These are phyloP conservation scores for Dasypus novemcinctus DNA, from an alignment of 2,113 vertebrate genomes.

Conservation along the genomic window DNA sequence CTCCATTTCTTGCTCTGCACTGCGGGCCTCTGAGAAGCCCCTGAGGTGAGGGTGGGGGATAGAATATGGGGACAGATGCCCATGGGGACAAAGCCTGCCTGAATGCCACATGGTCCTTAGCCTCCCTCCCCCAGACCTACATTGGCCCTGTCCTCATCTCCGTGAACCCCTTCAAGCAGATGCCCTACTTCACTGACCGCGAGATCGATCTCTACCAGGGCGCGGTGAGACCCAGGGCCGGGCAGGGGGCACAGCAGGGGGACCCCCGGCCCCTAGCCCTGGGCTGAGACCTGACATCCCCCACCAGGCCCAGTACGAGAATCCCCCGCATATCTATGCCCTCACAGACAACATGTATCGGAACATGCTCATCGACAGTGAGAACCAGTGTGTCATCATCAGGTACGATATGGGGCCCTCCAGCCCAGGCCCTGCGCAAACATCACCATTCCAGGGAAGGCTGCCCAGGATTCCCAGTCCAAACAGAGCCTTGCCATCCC, in stretches of 20 bases:
- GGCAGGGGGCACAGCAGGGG: accelerated
- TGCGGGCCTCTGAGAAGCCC: not conserved
- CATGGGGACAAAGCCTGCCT: not conserved
- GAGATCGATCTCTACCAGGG: slow-evolving; percentile 97
- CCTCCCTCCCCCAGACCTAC: slow-evolving; percentile 87
- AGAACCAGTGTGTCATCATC: slow-evolving; percentile 98
- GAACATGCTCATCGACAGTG: slow-evolving; percentile 97
- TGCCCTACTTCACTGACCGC: slow-evolving; percentile 97
- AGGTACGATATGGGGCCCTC: slow-evolving; percentile 73
- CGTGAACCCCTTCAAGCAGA: slow-evolving; percentile 98
- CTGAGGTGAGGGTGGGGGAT: accelerated
- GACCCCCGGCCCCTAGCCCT: accelerated
- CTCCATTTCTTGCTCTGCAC: not conserved
- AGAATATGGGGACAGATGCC: not conserved
- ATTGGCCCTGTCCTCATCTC: slow-evolving; percentile 97
- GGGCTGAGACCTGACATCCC: slow-evolving; percentile 15
- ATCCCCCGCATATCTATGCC: slow-evolving; percentile 97
- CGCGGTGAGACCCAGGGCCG: slow-evolving; percentile 85
- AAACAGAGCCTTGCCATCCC: not conserved
- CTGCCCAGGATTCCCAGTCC: not conserved
- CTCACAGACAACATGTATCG: slow-evolving; percentile 97
- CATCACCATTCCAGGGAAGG: too few species aligned
- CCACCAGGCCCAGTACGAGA: slow-evolving; percentile 96
- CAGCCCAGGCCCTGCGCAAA: too few species aligned
- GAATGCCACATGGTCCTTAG: slow-evolving; percentile 73